phyloP scores from a whole-genome alignment of 2,113 vertebrate genomes.

The Noturus placidus region DNA sequence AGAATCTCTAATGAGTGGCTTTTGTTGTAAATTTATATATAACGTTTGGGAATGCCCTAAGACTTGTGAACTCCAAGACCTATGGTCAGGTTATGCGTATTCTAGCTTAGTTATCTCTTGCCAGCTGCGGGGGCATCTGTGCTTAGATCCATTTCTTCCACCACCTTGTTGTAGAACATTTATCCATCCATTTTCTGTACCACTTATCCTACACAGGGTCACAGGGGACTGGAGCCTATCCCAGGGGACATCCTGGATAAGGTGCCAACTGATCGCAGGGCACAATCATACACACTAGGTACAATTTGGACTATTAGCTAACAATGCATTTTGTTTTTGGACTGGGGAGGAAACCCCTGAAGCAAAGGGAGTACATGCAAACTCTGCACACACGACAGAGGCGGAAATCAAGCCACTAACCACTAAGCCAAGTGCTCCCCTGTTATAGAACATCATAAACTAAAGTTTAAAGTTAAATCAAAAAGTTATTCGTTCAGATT shows the following conservation, averaged over 20 bases:
- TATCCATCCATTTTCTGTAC: not conserved
- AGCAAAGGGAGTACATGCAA: not conserved
- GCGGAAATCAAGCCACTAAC: too few species aligned
- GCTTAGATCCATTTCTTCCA: not conserved
- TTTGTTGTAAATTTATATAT: not conserved
- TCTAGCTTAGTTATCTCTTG: not conserved
- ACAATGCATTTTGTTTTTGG: too few species aligned
- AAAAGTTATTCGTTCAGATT: not conserved
- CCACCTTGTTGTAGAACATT: not conserved
- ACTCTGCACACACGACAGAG: too few species aligned
- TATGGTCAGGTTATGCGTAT: not conserved
- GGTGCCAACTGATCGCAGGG: too few species aligned
- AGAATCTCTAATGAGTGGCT: not conserved
- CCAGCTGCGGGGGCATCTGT: conserved; percentile 20
- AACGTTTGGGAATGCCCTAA: not conserved
- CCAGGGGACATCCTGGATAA: too few species aligned
- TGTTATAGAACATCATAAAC: not conserved
- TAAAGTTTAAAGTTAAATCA: not conserved
- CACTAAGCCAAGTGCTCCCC: too few species aligned
- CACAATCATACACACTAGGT: too few species aligned
- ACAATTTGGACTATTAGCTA: too few species aligned
- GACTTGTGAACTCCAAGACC: not conserved
- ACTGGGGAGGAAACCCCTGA: too few species aligned
- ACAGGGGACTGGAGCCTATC: too few species aligned
- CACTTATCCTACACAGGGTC: too few species aligned